Evolutionary conservation across 1,140 invertebrate genomes (phyloP).

Genomic region (Lithobius niger): DNA sequence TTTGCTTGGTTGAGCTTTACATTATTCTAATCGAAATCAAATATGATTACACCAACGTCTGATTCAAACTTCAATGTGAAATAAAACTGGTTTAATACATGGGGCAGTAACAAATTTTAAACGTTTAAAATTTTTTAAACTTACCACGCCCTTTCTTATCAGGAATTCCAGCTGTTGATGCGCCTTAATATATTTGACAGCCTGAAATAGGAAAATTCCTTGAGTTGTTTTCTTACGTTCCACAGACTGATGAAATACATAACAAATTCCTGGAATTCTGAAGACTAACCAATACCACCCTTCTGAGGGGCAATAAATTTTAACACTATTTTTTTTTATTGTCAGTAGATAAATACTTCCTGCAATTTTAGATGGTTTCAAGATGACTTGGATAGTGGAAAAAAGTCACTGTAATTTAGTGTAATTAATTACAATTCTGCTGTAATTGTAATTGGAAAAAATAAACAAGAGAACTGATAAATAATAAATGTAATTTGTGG

Average conservation of each 20-base stretch:
- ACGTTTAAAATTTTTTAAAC: slow-evolving; percentile 36
- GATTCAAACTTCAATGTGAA: neutral
- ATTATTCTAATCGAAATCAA: slow-evolving; percentile 34
- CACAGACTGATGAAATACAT: neutral
- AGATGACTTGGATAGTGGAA: too few species aligned
- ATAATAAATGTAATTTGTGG: too few species aligned
- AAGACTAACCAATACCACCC: too few species aligned
- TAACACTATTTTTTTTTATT: too few species aligned
- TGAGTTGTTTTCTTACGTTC: neutral
- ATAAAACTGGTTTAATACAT: neutral
- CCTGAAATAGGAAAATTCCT: slow-evolving; percentile 31
- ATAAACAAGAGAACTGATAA: too few species aligned
- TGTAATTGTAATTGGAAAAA: too few species aligned
- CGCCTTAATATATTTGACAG: slow-evolving; percentile 59
- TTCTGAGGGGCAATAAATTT: too few species aligned
- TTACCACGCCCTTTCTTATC: slow-evolving; percentile 53
- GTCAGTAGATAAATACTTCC: too few species aligned
- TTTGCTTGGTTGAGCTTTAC: neutral
- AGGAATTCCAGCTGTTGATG: slow-evolving; percentile 54
- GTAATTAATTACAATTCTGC: too few species aligned
- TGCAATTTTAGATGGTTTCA: too few species aligned
- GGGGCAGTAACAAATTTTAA: neutral
- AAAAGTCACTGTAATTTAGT: too few species aligned
- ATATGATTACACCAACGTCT: neutral
- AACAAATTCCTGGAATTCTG: too few species aligned